Base-by-base conservation (phyloP, 2,797 vertebrate genomes). In the Ficedula albicollis region DNA sequence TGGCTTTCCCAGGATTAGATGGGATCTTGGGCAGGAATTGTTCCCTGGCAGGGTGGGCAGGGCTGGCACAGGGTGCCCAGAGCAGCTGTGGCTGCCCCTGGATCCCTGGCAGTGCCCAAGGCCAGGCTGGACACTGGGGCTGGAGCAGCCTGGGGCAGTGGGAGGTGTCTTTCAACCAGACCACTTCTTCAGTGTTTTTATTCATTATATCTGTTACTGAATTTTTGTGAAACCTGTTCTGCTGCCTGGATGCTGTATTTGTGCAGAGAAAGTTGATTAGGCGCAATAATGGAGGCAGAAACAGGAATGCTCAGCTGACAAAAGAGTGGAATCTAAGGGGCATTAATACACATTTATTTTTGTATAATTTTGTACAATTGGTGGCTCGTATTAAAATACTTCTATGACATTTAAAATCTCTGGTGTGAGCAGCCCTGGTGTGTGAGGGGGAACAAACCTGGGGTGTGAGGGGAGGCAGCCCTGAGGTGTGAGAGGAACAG, bases 331-430 rank as follows among this genome's bases (percentile, higher is more conserved):
- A 9, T 27, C 26, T 27, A 27, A 27, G 26, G 76, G 56, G 41
- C 72, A 82, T 94, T 84, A 69, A 22, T 38, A 16, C 16, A 46
- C 7, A 2, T 19, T 34, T 95, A 49, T 52, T 96, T 64, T 91
- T 43, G 4, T 64, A 27, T 51, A 8, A 34, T 55, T 70, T 67
- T 74, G 1, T 91, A 15, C 30, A 49, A 4, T 39, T 83, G 77
- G 8, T 16, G 11, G 49, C 26, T 86, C 21, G 2, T 43, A 43
- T 25, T 51, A 11, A 11, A 43, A 51, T 39, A 21, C 32, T 73
- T 73, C 56, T 62, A 54, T 54, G 6, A 17, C 49, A n/a, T 48
- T 63, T 86, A 32, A 39, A 51, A 19, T 6, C 23, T 1, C 11
- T 3, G 2, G 17, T 36, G 5, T 32, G 20, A 23, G 7, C 21